A percentile compares a stretch with the other conserved stretches of the same genome.
These are phyloP conservation scores for Pardosa pseudoannulata DNA, from an alignment of 2,888 invertebrate genomes.

Conservation along the genomic window DNA sequence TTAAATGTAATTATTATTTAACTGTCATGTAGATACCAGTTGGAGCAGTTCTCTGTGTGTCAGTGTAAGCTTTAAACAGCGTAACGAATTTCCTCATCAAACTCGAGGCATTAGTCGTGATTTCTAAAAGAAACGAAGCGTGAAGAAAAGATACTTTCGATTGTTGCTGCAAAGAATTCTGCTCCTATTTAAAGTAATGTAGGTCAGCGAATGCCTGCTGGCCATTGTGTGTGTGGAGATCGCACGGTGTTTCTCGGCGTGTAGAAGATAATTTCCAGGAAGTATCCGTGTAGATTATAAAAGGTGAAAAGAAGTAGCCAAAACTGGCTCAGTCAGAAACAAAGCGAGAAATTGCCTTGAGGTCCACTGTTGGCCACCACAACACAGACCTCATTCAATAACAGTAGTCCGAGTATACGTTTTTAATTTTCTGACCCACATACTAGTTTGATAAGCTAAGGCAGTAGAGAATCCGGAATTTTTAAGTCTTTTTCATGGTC, in stretches of 20 bases:
- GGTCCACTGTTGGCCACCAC: neutral
- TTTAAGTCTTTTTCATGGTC: too few species aligned
- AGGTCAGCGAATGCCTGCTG: slow-evolving; percentile 60
- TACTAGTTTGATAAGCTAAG: too few species aligned
- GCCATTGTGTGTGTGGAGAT: slow-evolving; percentile 56
- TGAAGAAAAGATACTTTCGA: slow-evolving; percentile 65
- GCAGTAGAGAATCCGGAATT: too few species aligned
- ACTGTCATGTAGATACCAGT: too few species aligned
- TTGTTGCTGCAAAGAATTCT: slow-evolving; percentile 63
- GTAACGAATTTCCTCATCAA: slow-evolving; percentile 62
- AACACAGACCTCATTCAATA: neutral
- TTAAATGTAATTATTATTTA: too few species aligned
- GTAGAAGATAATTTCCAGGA: slow-evolving; percentile 51
- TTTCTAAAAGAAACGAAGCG: slow-evolving; percentile 51
- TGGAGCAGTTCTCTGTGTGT: too few species aligned
- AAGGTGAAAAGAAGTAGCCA: slow-evolving; percentile 5
- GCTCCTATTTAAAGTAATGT: slow-evolving; percentile 53
- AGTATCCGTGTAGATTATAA: slow-evolving; percentile 16
- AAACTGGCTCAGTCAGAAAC: neutral
- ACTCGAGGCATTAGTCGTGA: slow-evolving; percentile 31
- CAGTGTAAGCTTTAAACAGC: neutral
- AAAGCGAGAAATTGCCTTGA: neutral
- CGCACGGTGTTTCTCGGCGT: slow-evolving; percentile 5
- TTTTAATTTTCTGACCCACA: neutral
- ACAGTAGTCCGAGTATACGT: neutral